These are phyloP conservation scores for Lochmaea capreae DNA, from an alignment of 2,888 invertebrate species.

Conservation along the genomic window DNA sequence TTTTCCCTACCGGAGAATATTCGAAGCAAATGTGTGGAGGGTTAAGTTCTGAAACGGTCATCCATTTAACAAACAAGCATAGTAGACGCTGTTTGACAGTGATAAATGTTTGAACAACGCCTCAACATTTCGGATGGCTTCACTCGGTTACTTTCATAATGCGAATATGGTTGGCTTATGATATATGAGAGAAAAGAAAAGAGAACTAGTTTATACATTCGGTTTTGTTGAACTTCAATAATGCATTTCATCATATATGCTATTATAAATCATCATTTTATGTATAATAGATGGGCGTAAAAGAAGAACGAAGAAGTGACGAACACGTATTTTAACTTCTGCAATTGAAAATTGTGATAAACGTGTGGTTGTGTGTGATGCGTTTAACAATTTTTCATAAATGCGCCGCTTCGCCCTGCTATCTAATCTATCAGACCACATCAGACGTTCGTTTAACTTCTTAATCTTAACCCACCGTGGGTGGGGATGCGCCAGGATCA, in stretches of 20 bases:
- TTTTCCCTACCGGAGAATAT: not conserved
- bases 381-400: too few species aligned
- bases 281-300: too few species aligned
- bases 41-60: not conserved
- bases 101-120: conserved; percentile 9
- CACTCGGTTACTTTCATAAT: not conserved
- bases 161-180: not conserved
- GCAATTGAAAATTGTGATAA: too few species aligned
- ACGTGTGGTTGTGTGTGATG: too few species aligned
- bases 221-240: not conserved
- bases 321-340: too few species aligned
- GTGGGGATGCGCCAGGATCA: too few species aligned
- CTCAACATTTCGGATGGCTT: conserved; percentile 1
- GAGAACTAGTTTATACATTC: conserved; percentile 1
- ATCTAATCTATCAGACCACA: too few species aligned
- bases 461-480: too few species aligned
- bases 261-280: not conserved
- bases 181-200: conserved; percentile 1
- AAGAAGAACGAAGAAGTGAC: too few species aligned
- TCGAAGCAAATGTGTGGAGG: not conserved
- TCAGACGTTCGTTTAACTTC: too few species aligned
- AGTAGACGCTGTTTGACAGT: conserved; percentile 7
- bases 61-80: conserved; percentile 9
- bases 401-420: too few species aligned
- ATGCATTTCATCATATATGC: not conserved